Conservation (phyloP, 1,140 invertebrate species). For the Anoplolepis gracilipes region DNA sequence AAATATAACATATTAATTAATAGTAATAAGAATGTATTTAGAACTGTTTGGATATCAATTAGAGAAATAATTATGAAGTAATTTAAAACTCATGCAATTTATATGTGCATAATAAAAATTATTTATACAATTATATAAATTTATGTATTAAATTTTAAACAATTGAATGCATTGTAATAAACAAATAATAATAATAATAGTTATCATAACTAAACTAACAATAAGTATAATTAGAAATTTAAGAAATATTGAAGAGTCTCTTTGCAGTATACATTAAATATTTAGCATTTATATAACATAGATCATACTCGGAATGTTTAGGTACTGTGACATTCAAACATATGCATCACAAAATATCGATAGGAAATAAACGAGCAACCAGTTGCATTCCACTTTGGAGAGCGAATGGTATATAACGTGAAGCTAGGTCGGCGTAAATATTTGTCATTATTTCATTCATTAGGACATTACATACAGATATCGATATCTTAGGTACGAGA, state of each 20-base stretch:
- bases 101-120: background rate
- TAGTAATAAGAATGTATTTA: background rate
- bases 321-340: constrained; percentile 11
- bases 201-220: background rate
- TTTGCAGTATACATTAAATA: background rate
- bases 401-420: constrained; percentile 14
- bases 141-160: background rate
- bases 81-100: background rate
- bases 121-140: background rate
- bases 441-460: constrained; percentile 46
- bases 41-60: background rate
- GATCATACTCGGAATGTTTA: constrained; percentile 1
- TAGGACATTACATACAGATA: background rate
- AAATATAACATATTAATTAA: background rate
- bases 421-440: constrained; percentile 14
- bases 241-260: background rate
- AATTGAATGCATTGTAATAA: background rate
- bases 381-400: constrained; percentile 45
- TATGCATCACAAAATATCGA: constrained; percentile 35
- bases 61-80: background rate
- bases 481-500: constrained; percentile 36
- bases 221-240: background rate
- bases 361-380: constrained; percentile 25
- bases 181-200: background rate
- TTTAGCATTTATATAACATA: background rate